These are phyloP conservation scores for Euwallacea similis DNA, from an alignment of 1,140 invertebrate species.

Conservation along the genomic window DNA sequence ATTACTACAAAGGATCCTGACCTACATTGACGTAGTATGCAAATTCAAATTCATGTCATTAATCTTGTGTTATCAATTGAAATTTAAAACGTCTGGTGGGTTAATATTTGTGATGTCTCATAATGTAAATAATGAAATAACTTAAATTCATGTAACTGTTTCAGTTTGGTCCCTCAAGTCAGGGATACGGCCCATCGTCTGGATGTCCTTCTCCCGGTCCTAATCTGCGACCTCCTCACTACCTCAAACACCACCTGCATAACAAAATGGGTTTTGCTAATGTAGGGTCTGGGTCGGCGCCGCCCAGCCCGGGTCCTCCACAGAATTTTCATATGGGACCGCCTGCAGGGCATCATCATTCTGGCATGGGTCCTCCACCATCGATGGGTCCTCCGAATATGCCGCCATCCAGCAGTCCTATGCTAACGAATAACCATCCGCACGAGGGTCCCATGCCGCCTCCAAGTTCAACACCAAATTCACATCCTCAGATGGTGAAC, in stretches of 20 bases:
- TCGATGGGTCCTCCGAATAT: slow-evolving; percentile 59
- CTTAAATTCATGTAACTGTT: neutral
- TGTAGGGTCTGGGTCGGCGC: slow-evolving; percentile 57
- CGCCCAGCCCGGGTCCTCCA: slow-evolving; percentile 59
- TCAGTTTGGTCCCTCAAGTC: slow-evolving; percentile 47
- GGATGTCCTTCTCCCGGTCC: slow-evolving; percentile 50
- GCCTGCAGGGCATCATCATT: slow-evolving; percentile 56
- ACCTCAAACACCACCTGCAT: slow-evolving; percentile 71
- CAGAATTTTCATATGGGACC: slow-evolving; percentile 63
- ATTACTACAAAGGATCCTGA: too few relatives aligned
- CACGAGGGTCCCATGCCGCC: slow-evolving; percentile 64
- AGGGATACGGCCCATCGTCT: slow-evolving; percentile 57
- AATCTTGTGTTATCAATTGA: too few relatives aligned
- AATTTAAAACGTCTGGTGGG: too few relatives aligned
- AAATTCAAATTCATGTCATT: too few relatives aligned
- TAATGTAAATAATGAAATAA: too few relatives aligned
- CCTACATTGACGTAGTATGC: too few relatives aligned
- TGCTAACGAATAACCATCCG: slow-evolving; percentile 55
- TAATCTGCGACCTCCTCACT: slow-evolving; percentile 59
- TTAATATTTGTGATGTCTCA: too few relatives aligned
- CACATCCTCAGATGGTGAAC: slow-evolving; percentile 57
- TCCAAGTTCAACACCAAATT: slow-evolving; percentile 63
- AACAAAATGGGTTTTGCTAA: slow-evolving; percentile 64
- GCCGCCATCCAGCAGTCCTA: slow-evolving; percentile 51
- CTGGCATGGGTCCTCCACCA: slow-evolving; percentile 58